Base-by-base conservation (phyloP, 2,113 vertebrate species). In the Psittacus erithacus region DNA sequence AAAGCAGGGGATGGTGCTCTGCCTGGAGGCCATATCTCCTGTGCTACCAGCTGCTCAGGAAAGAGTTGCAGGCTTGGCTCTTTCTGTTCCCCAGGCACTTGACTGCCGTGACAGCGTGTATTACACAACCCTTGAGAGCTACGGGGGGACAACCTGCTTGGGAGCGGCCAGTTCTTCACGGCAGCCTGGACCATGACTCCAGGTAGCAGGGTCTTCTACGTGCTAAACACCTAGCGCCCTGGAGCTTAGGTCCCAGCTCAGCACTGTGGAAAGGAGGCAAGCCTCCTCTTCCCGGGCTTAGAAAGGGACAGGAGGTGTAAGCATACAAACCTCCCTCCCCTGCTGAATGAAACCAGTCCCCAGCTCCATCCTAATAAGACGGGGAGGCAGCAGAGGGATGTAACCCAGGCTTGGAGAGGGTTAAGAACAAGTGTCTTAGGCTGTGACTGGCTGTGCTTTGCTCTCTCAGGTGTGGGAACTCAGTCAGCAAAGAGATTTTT, bases 401-500 rank as follows among this genome's bases (percentile, higher is more conserved):
- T 35, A 18, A 70, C 9, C 27, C 11, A 22, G 70, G 44, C 33
- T 64, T 73, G 59, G 65, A 67, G 29, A 83, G 50, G 59, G 33
- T 94, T 93, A 91, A 90, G 67, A 93, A 80, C 33, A 82, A 59
- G 60, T 25, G 43, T 90, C 76, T 62, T 64, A 10, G 1, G 55
- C 88, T 94, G 77, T 79, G 86, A 77, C 69, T 60, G 76, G 27
- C 83, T 92, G 50, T 49, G 64, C 86, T 90, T 76, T 92, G 31
- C 77, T 92, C 70, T 89, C 59, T 18, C 80, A 89, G 81, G 69
- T 84, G 9, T 49, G 22, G 33, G 44, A 95, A 92, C 2, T 11
- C 69, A 88, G 80, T 53, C 86, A 62, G 93, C 62, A 92, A 94
- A 96, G 91, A 91, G 65, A 91, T 76, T 94, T 95, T 96, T 94